Base-by-base conservation (phyloP, 2,888 invertebrate species). In the Caenorhabditis zanzibari region DNA sequence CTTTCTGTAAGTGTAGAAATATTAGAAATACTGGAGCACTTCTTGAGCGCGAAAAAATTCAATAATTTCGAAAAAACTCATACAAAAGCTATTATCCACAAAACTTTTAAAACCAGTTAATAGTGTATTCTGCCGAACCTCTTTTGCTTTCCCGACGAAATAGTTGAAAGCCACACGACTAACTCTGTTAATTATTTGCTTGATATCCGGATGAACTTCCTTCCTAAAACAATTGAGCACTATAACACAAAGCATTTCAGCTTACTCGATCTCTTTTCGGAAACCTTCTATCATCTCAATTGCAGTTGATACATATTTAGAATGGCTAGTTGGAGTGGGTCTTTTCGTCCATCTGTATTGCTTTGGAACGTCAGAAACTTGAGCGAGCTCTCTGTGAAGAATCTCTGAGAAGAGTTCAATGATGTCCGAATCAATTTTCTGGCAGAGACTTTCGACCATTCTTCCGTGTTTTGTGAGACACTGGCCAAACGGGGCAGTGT, bases 291-390 rank as follows among this genome's bases (percentile, higher is more conserved):
- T 66, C 52, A 81, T 49, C 2, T 74, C 61, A 16, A 79, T 16
- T 22, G 83, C 87, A 0, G 66, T 68, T 10, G 59, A 28, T 0
- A 90, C 71, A 92, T 97, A 97, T 22, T 94, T 93, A 85, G 96
- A 96, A 44, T 96, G 95, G 90, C 95, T 95, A 0, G 95, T 95
- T 0, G 97, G 97, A 32, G 95, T 94, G 56, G 90, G 87, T 73
- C 88, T 90, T 59, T 89, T 90, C 28, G 92, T 91, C 92, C 92
- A 92, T 47, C 92, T 82, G 69, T 91, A 91, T 63, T 90, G 90
- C 32, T 88, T 88, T 0, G 98, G 98, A 93, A 98, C 96, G 92
- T 98, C 97, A 88, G 95, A 96, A 5, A 98, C 96, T 59, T 81
- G 83, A 24, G 85, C 63, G 32, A 90, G 59, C 28, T 85, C 84